A percentile compares a stretch with the other conserved stretches of the same genome.
phyloP scores from a whole-genome alignment of 2,113 vertebrate genomes.

The Amia ocellicauda region DNA sequence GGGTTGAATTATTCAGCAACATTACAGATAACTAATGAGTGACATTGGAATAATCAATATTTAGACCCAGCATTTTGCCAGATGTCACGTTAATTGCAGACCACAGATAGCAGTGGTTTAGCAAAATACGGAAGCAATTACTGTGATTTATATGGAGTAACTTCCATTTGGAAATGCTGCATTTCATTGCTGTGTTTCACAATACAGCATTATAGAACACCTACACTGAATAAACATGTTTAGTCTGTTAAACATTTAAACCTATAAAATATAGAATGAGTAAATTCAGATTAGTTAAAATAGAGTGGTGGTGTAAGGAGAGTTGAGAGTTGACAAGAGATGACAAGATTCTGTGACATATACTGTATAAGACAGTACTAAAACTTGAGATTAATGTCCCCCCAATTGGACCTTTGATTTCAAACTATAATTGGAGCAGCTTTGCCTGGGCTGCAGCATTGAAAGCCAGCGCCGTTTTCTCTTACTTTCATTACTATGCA shows the following conservation, averaged over 20 bases:
- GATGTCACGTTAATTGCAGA: conserved; percentile 57
- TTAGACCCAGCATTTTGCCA: conserved; percentile 51
- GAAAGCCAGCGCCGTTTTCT: too few relatives aligned
- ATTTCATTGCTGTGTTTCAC: conserved; percentile 29
- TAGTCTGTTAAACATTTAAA: neutral
- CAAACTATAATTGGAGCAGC: too few relatives aligned
- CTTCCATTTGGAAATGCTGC: conserved; percentile 37
- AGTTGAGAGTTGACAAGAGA: too few relatives aligned
- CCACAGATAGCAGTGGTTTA: conserved; percentile 51
- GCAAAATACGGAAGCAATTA: conserved; percentile 58
- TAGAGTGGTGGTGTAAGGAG: too few relatives aligned
- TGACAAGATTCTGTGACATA: too few relatives aligned
- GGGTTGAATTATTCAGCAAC: conserved; percentile 45
- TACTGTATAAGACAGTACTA: too few relatives aligned
- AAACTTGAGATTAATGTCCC: too few relatives aligned
- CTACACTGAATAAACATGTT: conserved; percentile 4
- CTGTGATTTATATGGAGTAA: conserved; percentile 54
- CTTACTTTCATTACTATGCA: too few relatives aligned
- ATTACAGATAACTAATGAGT: conserved; percentile 60
- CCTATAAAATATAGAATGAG: neutral
- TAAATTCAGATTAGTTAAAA: too few relatives aligned
- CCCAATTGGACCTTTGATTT: too few relatives aligned
- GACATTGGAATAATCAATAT: conserved; percentile 59
- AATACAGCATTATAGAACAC: neutral
- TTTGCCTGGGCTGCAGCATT: too few relatives aligned